Base-by-base conservation (phyloP, 2,113 vertebrate genomes). In the Apeltes quadracus region DNA sequence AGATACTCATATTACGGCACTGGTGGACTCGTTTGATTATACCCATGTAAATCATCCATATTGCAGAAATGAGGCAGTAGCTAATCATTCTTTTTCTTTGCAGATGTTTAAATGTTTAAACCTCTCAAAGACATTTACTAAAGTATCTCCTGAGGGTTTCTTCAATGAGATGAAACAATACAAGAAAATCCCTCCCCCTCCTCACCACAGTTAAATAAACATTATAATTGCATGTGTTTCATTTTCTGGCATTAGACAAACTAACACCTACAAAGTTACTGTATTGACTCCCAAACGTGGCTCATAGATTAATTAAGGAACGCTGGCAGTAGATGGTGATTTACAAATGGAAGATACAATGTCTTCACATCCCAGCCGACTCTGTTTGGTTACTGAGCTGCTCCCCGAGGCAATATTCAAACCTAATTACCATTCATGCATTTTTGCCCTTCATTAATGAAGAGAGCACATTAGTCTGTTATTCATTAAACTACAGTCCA, bases 381-480 rank as follows among this genome's bases (percentile, higher is more conserved):
- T 73, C 20, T 74, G 44, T 65, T 79, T 75, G 56, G 68, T 81
- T 76, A 65, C 64, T 8, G 72, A 56, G 38, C 57, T 5, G 38
- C 29, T 72, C 71, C 50, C 72, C 22, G 61, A 73, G n/a, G 70
- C 59, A 85, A 84, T 61, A 76, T 72, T 76, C 36, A 27, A 34
- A 38, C 43, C 51, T 76, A 77, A 88, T 83, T 88, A 59, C 34
- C 18, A 80, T 83, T 87, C 78, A 78, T 87, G 68, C 55, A 82
- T 84, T 36, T 34, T 58, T 43, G 55, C 13, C 70, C 74, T 65
- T 90, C 69, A 87, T 92, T 86, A 89, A 48, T 6, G 70, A 53
- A 29, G 56, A 57, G 81, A 77, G 70, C 64, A 29, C 72, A 75
- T 86, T 69, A 78, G 75, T 78, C 43, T 73, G 43, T 68, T 85